These are phyloP conservation scores for Labeo rohita DNA, from an alignment of 2,113 vertebrate genomes.

Conservation along the genomic window DNA sequence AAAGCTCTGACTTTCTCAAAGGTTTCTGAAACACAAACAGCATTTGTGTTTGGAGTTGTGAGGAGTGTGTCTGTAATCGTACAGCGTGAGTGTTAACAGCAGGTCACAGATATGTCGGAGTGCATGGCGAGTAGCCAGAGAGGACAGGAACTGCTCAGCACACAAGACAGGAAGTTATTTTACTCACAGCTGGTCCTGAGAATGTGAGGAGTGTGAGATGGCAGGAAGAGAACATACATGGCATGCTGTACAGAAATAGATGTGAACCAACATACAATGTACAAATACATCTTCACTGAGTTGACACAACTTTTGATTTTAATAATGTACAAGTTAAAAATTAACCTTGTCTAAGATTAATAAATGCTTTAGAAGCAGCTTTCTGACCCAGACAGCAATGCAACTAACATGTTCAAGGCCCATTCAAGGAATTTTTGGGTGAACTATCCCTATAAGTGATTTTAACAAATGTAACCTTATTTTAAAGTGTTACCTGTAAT, in stretches of 20 bases:
- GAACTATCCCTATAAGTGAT: background rate
- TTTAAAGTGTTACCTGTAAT: background rate
- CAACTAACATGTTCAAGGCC: no score
- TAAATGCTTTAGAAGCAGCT: background rate
- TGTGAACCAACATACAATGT: background rate
- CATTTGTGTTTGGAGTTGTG: conserved; percentile 12
- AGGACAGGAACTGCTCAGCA: background rate
- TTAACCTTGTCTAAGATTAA: background rate
- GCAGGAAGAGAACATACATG: conserved; percentile 26
- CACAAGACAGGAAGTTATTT: conserved; percentile 48
- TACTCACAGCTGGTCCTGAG: conserved; percentile 46
- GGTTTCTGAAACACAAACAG: background rate
- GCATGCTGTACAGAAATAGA: background rate
- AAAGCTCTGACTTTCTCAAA: background rate
- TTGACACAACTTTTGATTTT: background rate
- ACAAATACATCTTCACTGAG: background rate
- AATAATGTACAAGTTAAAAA: background rate
- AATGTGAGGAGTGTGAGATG: conserved; percentile 51
- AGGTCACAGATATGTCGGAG: background rate
- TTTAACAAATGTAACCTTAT: background rate
- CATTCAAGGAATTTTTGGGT: no score
- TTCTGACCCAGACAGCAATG: no score
- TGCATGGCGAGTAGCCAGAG: background rate
- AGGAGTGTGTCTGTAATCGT: background rate
- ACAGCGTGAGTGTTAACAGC: background rate